These are phyloP conservation scores for Lochmaea capreae DNA, from an alignment of 2,888 invertebrate species.

Conservation along the genomic window DNA sequence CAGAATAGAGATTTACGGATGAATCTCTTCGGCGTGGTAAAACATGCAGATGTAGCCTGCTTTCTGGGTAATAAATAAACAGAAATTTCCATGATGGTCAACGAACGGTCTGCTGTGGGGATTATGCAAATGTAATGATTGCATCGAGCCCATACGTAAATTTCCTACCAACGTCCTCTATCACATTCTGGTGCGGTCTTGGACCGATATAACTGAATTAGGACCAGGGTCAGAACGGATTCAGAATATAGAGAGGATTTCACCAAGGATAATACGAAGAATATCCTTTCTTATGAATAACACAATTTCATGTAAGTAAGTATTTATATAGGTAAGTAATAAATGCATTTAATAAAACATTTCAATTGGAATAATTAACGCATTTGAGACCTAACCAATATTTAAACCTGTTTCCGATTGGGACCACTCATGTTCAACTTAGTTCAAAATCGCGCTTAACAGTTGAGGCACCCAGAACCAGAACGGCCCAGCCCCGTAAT, in stretches of 20 bases:
- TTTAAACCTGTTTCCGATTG: too few relatives aligned
- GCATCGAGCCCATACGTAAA: slow-evolving; percentile 55
- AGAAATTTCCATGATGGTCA: slow-evolving; percentile 60
- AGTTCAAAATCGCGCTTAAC: too few relatives aligned
- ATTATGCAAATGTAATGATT: slow-evolving; percentile 64
- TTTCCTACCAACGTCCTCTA: slow-evolving; percentile 48
- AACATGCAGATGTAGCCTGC: slow-evolving; percentile 47
- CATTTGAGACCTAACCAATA: too few relatives aligned
- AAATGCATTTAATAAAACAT: too few relatives aligned
- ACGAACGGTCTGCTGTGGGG: slow-evolving; percentile 56
- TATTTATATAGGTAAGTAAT: neutral
- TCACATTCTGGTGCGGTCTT: slow-evolving; percentile 54
- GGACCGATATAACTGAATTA: slow-evolving; percentile 58
- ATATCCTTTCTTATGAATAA: neutral
- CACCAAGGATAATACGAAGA: neutral
- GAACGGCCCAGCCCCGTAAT: too few relatives aligned
- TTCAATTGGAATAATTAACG: too few relatives aligned
- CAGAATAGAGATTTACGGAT: slow-evolving; percentile 16
- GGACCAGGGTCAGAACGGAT: slow-evolving; percentile 30
- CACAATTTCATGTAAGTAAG: neutral
- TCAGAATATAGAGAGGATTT: neutral
- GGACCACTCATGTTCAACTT: too few relatives aligned
- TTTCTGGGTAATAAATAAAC: slow-evolving; percentile 58
- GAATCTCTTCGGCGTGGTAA: slow-evolving; percentile 41
- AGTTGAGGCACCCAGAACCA: too few relatives aligned